Evolutionary conservation across 2,888 invertebrate genomes (phyloP).

Genomic region (Panorpa germanica): DNA sequence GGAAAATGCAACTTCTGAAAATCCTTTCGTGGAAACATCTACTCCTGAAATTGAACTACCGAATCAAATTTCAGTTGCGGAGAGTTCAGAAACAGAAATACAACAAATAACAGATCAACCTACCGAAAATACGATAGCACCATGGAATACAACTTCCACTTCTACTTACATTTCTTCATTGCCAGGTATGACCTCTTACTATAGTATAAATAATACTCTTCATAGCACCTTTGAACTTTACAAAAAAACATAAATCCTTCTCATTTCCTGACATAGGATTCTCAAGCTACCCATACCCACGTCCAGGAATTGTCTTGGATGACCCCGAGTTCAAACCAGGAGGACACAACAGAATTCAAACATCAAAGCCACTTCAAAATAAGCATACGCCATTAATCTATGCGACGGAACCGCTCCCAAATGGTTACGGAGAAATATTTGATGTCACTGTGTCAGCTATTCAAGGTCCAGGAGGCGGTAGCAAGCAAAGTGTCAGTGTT

Average conservation of each 20-base stretch:
- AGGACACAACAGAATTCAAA: conserved; percentile 23
- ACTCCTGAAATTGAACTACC: too few species aligned
- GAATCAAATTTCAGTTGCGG: too few species aligned
- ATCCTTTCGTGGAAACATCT: too few species aligned
- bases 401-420: conserved; percentile 24
- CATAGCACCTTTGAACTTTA: too few species aligned
- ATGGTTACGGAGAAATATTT: conserved; percentile 60
- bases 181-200: not conserved
- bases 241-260: too few species aligned
- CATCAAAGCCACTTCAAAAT: conserved; percentile 19
- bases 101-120: too few species aligned
- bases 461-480: conserved; percentile 55
- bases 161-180: conserved; percentile 11
- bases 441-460: conserved; percentile 78
- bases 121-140: too few species aligned
- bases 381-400: conserved; percentile 25
- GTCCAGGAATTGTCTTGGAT: conserved; percentile 73
- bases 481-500: conserved; percentile 24
- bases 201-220: too few species aligned
- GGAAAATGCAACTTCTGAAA: too few species aligned
- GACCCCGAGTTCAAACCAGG: conserved; percentile 65
- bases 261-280: conserved; percentile 15
- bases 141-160: not conserved
- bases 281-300: conserved; percentile 37
- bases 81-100: too few species aligned